Evolutionary conservation across 53 echinoderm and acorn worm species (phyloP).

Genomic region (Astropecten irregularis): DNA sequence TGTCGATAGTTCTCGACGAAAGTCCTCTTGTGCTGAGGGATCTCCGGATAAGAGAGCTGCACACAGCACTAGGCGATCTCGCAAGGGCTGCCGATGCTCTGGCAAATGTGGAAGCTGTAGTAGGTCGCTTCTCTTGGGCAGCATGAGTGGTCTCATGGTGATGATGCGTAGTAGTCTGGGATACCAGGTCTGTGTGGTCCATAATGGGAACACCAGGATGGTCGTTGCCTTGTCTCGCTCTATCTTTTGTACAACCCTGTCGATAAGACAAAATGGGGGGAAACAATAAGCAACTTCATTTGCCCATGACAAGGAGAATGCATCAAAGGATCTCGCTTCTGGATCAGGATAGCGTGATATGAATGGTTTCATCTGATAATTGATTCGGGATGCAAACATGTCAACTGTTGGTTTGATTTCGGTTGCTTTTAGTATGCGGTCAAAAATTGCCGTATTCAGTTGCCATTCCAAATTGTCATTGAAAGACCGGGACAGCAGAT

Average conservation of each 20-base stretch:
- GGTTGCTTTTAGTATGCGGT: neutral
- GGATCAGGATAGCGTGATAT: neutral
- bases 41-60: neutral
- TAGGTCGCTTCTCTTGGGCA: neutral
- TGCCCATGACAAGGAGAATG: neutral
- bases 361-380: neutral
- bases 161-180: neutral
- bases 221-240: neutral
- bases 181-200: neutral
- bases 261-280: neutral
- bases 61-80: neutral
- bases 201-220: neutral
- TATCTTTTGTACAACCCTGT: neutral
- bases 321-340: neutral
- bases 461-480: too few relatives aligned
- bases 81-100: neutral
- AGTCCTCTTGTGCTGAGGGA: neutral
- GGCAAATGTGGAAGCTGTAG: neutral
- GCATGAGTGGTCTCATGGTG: neutral
- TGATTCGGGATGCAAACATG: neutral
- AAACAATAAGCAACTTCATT: neutral
- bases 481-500: neutral
- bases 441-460: neutral
- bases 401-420: neutral
- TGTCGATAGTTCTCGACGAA: constrained; percentile 4